phyloP scores from a whole-genome alignment of 2,888 invertebrate genomes.

The Philopedon plagiatum region DNA sequence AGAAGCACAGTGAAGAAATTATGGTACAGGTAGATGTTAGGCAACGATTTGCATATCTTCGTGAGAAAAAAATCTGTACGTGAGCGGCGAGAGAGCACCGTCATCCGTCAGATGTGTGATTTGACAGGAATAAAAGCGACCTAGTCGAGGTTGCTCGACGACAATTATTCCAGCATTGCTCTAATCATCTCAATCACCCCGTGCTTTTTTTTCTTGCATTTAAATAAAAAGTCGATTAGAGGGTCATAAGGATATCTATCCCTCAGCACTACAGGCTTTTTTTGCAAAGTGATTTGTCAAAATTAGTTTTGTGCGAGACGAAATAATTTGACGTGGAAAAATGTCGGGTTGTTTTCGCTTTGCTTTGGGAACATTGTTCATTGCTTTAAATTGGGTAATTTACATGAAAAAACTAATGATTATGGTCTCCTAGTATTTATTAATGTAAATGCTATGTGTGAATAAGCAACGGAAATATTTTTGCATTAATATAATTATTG shows the following conservation, averaged over 20 bases:
- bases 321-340: constrained; percentile 61
- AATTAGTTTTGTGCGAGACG: constrained; percentile 59
- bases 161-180: constrained; percentile 52
- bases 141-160: constrained; percentile 52
- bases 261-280: constrained; percentile 38
- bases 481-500: too few relatives aligned
- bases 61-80: constrained; percentile 62
- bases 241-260: constrained; percentile 14
- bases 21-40: constrained; percentile 49
- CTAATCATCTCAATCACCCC: constrained; percentile 59
- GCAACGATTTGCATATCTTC: constrained; percentile 61
- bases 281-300: constrained; percentile 58
- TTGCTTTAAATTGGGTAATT: constrained; percentile 34
- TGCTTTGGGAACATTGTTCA: constrained; percentile 27
- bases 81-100: constrained; percentile 54
- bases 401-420: constrained; percentile 39
- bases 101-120: constrained; percentile 59
- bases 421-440: constrained; percentile 3
- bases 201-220: constrained; percentile 47
- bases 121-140: constrained; percentile 53
- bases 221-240: constrained; percentile 62
- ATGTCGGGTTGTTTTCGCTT: constrained; percentile 47
- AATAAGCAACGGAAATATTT: constrained; percentile 26
- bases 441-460: constrained; percentile 44
- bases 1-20: constrained; percentile 42